phyloP scores from a whole-genome alignment of 1,140 invertebrate genomes.

The Centruroides vittatus region DNA sequence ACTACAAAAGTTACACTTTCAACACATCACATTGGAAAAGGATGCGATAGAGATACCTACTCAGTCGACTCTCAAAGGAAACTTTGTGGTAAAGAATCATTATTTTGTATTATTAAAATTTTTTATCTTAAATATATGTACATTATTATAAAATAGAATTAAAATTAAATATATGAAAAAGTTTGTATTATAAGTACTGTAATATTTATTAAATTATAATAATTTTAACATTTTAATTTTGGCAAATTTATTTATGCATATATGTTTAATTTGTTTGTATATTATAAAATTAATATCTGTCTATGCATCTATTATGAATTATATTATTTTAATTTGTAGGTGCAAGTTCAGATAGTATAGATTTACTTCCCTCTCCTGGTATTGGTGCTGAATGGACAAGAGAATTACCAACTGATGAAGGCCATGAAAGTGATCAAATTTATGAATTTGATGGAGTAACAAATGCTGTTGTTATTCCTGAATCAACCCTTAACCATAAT shows the following conservation, averaged over 20 bases:
- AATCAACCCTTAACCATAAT: constrained; percentile 39
- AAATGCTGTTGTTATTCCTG: constrained; percentile 68
- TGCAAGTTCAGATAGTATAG: constrained; percentile 49
- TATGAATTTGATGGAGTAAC: constrained; percentile 83
- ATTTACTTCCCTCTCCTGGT: constrained; percentile 72
- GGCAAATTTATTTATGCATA: too few species aligned
- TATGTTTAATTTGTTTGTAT: too few species aligned
- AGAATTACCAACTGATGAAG: constrained; percentile 73
- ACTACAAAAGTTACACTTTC: constrained; percentile 50
- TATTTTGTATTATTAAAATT: too few species aligned
- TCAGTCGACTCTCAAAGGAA: constrained; percentile 75
- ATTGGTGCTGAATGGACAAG: constrained; percentile 70
- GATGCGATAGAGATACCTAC: constrained; percentile 85
- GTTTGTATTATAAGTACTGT: too few species aligned
- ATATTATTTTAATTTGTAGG: constrained; percentile 30
- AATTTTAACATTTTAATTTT: too few species aligned
- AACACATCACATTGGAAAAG: constrained; percentile 69
- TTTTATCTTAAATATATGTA: too few species aligned
- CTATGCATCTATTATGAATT: too few species aligned
- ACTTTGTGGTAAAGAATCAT: constrained; percentile 50
- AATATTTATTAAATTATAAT: too few species aligned
- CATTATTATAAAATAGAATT: too few species aligned
- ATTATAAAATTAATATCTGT: too few species aligned
- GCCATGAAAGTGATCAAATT: constrained; percentile 74
- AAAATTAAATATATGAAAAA: too few species aligned